phyloP scores from a whole-genome alignment of 1,140 invertebrate genomes.

The Micrasema longulum region DNA sequence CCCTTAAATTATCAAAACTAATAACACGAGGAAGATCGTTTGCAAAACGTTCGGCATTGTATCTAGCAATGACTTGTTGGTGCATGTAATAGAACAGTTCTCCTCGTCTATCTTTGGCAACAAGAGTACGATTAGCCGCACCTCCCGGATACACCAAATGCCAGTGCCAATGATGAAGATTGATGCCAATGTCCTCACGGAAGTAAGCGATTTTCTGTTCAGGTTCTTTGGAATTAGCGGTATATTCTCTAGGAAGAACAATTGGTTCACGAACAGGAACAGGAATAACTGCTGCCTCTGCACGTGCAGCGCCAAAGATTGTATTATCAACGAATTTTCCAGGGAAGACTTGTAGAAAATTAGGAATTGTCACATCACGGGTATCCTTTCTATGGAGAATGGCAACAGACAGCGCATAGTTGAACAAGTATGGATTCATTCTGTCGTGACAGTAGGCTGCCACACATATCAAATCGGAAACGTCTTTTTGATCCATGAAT shows the following conservation, averaged over 20 bases:
- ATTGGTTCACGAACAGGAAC: slow-evolving; percentile 74
- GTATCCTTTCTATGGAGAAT: slow-evolving; percentile 80
- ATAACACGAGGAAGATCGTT: slow-evolving; percentile 72
- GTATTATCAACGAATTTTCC: slow-evolving; percentile 82
- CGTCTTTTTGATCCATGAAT: slow-evolving; percentile 76
- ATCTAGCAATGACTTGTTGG: slow-evolving; percentile 77
- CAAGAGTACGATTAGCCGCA: slow-evolving; percentile 69
- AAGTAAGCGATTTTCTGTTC: slow-evolving; percentile 83
- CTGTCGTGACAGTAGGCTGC: slow-evolving; percentile 79
- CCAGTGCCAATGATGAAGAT: slow-evolving; percentile 88
- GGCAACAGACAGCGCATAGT: slow-evolving; percentile 81
- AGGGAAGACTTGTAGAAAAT: slow-evolving; percentile 78
- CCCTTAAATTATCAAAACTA: slow-evolving; percentile 70
- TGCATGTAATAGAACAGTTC: slow-evolving; percentile 87
- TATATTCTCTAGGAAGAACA: slow-evolving; percentile 77
- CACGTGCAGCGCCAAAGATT: slow-evolving; percentile 75
- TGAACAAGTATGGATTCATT: slow-evolving; percentile 82
- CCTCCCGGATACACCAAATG: slow-evolving; percentile 83
- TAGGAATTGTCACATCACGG: slow-evolving; percentile 76
- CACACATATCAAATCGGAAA: slow-evolving; percentile 79
- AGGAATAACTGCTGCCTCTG: slow-evolving; percentile 74
- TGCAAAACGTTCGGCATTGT: slow-evolving; percentile 77
- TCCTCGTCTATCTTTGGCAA: slow-evolving; percentile 77
- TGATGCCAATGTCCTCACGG: slow-evolving; percentile 79
- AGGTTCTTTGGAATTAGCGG: slow-evolving; percentile 77